Evolutionary conservation across 1,140 invertebrate genomes (phyloP), one percentile per base, ranked within the genome.

Genomic region (Phymastichus coffea): DNA sequence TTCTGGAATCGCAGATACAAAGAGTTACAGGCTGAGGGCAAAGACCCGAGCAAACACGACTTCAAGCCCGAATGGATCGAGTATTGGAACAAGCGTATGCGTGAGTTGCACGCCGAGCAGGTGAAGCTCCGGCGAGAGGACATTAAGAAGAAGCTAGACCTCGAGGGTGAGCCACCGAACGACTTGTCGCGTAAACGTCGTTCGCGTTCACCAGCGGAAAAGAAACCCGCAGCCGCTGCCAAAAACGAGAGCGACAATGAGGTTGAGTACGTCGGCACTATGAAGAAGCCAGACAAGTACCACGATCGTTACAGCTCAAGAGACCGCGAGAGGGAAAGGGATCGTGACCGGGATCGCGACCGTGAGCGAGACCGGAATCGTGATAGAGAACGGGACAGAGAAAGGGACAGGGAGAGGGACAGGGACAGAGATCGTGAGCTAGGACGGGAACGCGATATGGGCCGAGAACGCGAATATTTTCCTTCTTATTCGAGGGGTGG

Each of bases 11-110:
- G 83, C 4, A 83, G 89, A 0, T 92, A 92, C 70, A 92, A 92
- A 71, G 89, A 93, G 72, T 77, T 93, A 40, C 87, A 90, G 72
- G 76, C 82, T 52, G 87, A 88, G 73, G 88, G 88, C 35, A 87
- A 87, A 69, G 89, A 93, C 75, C 86, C 89, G 0, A 82, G 84
- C 33, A 88, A 86, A 40, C 85, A 92, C 70, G 90, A 94, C 68
- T 93, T 90, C 67, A 93, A 92, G 67, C 89, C 90, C 0, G 91
- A 93, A 66, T 94, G 91, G 91, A 92, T 92, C 38, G 77, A 84
- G 30, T 92, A 85, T 68, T 94, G 91, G 91, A 90, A 88, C 67
- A 84, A 85, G 54, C 81, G 88, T 14, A 89, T 92, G 85, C 84
- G 87, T 20, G 88, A 92, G 57, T 73, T 94, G 3, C 87, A 91